Conservation (phyloP, 2,888 invertebrate species). For the Zeuzera pyrina region DNA sequence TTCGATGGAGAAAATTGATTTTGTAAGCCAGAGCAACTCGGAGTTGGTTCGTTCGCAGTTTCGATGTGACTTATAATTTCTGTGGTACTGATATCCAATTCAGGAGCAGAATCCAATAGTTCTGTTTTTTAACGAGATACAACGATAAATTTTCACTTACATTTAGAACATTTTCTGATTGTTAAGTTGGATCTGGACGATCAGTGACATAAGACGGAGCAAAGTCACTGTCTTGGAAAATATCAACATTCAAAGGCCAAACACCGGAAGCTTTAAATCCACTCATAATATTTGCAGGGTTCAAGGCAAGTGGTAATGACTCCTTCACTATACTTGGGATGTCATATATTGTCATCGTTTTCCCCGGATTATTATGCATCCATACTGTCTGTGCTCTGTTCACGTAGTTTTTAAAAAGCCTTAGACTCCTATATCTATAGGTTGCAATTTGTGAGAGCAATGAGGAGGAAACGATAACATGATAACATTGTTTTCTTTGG, state of each 20-base stretch:
- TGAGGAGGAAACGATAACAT: constrained; percentile 13
- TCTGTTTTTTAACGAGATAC: constrained; percentile 10
- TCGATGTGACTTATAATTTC: constrained; percentile 12
- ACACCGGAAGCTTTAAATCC: constrained; percentile 5
- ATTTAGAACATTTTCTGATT: neutral
- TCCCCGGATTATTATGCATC: constrained; percentile 5
- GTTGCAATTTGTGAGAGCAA: constrained; percentile 14
- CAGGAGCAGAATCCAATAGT: constrained; percentile 11
- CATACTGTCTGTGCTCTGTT: constrained; percentile 6
- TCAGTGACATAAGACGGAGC: constrained; percentile 9
- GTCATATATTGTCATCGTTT: constrained; percentile 6
- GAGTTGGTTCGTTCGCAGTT: constrained; percentile 13
- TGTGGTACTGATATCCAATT: constrained; percentile 12
- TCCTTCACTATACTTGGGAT: constrained; percentile 3
- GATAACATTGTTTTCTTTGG: constrained; percentile 18
- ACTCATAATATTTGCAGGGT: constrained; percentile 4
- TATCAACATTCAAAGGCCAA: constrained; percentile 8
- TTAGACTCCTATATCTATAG: constrained; percentile 9
- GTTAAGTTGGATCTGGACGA: constrained; percentile 7
- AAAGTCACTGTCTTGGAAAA: constrained; percentile 9
- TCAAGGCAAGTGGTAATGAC: neutral
- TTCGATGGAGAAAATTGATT: constrained; percentile 10
- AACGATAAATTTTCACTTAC: constrained; percentile 3
- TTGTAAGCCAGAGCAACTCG: constrained; percentile 10
- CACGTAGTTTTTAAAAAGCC: constrained; percentile 8